phyloP scores from a whole-genome alignment of 2,113 vertebrate genomes.

The Scortum barcoo region DNA sequence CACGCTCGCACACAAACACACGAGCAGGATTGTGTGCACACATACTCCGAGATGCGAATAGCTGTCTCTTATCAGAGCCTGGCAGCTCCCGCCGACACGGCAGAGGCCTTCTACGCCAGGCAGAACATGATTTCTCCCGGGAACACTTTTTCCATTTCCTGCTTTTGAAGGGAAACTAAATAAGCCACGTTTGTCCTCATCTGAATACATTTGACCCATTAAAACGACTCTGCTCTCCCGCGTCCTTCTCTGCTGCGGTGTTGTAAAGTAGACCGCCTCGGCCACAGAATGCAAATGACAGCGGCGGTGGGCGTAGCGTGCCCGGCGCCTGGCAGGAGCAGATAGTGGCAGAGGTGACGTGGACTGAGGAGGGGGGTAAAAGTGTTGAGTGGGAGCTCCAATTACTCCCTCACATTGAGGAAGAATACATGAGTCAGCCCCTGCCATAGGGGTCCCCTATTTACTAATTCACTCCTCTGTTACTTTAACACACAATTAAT shows the following conservation, averaged over 20 bases:
- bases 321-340: conserved; percentile 70
- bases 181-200: conserved; percentile 97
- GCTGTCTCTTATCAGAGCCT: conserved; percentile 92
- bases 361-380: conserved; percentile 40
- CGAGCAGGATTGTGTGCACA: conserved; percentile 39
- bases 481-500: conserved; percentile 84
- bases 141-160: conserved; percentile 97
- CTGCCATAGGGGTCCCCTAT: conserved; percentile 71
- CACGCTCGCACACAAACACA: conserved; percentile 46
- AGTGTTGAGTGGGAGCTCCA: conserved; percentile 64
- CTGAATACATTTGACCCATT: conserved; percentile 97
- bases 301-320: conserved; percentile 76
- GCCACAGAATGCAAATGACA: conserved; percentile 91
- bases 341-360: conserved; percentile 73
- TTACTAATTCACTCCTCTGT: conserved; percentile 82
- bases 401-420: conserved; percentile 64
- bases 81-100: conserved; percentile 86
- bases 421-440: conserved; percentile 56
- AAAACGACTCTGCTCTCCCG: conserved; percentile 85
- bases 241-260: conserved; percentile 52
- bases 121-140: conserved; percentile 95
- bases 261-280: conserved; percentile 82
- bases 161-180: conserved; percentile 97
- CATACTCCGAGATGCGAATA: conserved; percentile 82
- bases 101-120: conserved; percentile 87